A percentile compares a stretch with the other conserved stretches of the same genome.
phyloP scores from a whole-genome alignment of 2,797 vertebrate genomes.

The Tamandua tetradactyla region DNA sequence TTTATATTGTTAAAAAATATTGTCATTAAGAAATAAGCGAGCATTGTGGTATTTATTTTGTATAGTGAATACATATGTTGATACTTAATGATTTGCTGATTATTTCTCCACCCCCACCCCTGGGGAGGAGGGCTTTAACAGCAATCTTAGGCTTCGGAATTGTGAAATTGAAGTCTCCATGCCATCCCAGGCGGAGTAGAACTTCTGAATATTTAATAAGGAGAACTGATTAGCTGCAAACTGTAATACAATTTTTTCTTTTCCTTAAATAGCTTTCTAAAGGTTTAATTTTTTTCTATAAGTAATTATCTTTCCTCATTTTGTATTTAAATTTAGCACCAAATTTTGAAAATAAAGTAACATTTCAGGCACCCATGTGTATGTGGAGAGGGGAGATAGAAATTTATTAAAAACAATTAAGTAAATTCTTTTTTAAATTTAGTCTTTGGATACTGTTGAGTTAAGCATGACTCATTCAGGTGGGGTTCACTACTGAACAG shows the following conservation, averaged over 20 bases:
- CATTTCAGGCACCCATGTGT: background rate
- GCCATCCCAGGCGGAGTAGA: background rate
- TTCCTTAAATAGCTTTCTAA: background rate
- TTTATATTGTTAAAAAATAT: background rate
- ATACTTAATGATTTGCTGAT: background rate
- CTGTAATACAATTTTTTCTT: constrained; percentile 12
- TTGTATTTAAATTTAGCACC: background rate
- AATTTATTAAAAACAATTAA: constrained; percentile 9
- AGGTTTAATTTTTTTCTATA: background rate
- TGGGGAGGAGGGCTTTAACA: background rate
- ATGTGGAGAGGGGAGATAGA: background rate
- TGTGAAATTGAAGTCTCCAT: constrained; percentile 24
- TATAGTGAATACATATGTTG: background rate
- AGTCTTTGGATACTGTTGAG: background rate
- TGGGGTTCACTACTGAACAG: background rate
- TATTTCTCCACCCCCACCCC: background rate
- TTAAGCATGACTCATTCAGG: background rate
- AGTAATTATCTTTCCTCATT: background rate
- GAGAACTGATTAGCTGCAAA: background rate
- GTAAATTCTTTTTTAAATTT: background rate
- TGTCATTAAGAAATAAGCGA: background rate
- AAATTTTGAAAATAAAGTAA: background rate
- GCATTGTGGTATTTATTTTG: background rate
- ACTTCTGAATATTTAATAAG: constrained; percentile 48
- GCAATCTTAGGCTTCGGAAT: background rate